Conservation (phyloP, 2,888 invertebrate species). For the Digitonthophagus gazella region DNA sequence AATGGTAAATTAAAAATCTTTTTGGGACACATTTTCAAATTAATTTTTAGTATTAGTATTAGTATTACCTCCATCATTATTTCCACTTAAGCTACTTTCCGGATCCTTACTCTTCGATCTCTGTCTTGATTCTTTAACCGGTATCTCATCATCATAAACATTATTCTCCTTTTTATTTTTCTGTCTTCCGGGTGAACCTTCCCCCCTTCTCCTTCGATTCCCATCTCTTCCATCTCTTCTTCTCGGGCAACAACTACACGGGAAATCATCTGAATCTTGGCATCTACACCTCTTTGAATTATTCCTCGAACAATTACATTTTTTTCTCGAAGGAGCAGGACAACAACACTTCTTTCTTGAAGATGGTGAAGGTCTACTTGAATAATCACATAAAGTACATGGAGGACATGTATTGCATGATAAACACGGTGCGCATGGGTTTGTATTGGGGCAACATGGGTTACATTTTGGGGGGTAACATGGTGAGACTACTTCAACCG, state of each 20-base stretch:
- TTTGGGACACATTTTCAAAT: neutral
- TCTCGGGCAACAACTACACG: neutral
- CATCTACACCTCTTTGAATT: neutral
- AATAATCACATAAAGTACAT: neutral
- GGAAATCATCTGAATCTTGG: neutral
- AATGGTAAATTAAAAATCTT: neutral
- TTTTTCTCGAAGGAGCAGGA: neutral
- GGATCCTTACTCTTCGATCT: conserved; percentile 3
- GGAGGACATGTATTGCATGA: conserved; percentile 2
- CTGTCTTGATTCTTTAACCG: neutral
- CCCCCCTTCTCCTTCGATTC: neutral
- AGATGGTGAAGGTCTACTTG: neutral
- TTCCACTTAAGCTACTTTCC: neutral
- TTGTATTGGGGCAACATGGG: conserved; percentile 31
- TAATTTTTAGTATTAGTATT: too few species aligned
- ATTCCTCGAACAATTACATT: neutral
- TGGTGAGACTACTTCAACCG: conserved; percentile 27
- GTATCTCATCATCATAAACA: conserved; percentile 3
- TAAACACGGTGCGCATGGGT: conserved; percentile 20
- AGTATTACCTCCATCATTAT: conserved; percentile 3
- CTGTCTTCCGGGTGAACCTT: neutral
- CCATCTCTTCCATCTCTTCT: neutral
- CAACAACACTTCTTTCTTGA: neutral
- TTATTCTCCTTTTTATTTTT: neutral
- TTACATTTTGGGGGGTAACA: conserved; percentile 30